Base-by-base conservation (phyloP, 64 coral and sea anemone genomes). In the Montipora foliosa region DNA sequence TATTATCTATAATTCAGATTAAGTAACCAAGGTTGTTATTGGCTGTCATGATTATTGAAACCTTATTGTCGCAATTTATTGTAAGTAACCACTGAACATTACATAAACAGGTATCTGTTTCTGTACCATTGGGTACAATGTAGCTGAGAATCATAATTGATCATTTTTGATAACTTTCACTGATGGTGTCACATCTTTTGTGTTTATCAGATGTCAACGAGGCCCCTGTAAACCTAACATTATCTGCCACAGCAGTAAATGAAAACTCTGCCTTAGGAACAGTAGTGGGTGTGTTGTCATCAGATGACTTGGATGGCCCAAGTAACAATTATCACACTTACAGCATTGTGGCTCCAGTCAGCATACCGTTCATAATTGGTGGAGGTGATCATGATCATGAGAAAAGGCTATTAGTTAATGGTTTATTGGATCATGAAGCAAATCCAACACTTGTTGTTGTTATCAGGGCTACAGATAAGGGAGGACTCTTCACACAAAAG, bases 151-250 rank as follows among this genome's bases (percentile, higher is more conserved):
- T 37, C 22, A 22, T 22, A 22, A 37, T 37, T 37, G 37, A 37
- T 37, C 37, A 37, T 37, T 37, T 37, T 37, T 37, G 37, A 37
- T 37, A 37, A 37, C 37, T 37, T 37, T 37, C 37, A 67, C 12
- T 9, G 62, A 67, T 15, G 62, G 6, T 72, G 7, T 67, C 37
- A 87, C 49, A 24, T 79, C 8, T 29, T 68, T 68, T 9, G 7
- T 49, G 52, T 59, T 52, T 45, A 74, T 79, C 72, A 99, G 98
- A 99, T 92, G 87, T 99, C 17, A 99, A 99, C 80, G 98, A 96
- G 67, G 64, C 72, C 8, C 98, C 98, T 15, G 89, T 87, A 44
- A 78, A 70, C 1, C 69, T 99, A 29, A 85, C 78, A 48, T 67
- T 99, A 29, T 99, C 98, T 12, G 90, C 78, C 29, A 94, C 67